These are phyloP conservation scores for Zosterops lateralis DNA, from an alignment of 2,113 vertebrate species.

Conservation along the genomic window DNA sequence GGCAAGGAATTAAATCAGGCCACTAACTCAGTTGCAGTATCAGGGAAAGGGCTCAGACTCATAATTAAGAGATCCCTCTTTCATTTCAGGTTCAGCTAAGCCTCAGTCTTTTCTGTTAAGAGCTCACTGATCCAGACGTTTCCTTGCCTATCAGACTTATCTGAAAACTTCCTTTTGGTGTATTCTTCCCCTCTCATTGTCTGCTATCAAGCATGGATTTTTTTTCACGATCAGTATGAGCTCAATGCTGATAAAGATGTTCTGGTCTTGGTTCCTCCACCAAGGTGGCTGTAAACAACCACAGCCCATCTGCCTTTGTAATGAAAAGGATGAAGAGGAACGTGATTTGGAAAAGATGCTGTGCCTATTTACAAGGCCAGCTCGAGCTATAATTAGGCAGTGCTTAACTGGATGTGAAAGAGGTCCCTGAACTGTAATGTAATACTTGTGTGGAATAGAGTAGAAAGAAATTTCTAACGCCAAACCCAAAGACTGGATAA, in stretches of 20 bases:
- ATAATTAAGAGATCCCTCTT: neutral
- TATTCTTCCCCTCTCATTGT: neutral
- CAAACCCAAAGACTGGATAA: neutral
- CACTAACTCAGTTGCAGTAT: neutral
- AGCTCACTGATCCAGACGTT: neutral
- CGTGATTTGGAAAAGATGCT: neutral
- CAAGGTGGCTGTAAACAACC: neutral
- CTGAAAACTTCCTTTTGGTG: neutral
- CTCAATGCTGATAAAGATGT: neutral
- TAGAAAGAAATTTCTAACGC: neutral
- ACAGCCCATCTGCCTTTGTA: neutral
- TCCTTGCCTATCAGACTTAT: neutral
- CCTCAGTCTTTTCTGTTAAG: neutral
- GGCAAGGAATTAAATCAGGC: neutral
- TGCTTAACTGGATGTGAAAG: neutral
- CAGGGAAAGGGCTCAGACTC: neutral
- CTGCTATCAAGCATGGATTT: neutral
- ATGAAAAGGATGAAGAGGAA: neutral
- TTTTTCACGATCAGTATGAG: neutral
- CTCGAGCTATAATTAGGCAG: neutral
- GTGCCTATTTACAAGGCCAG: slow-evolving; percentile 5
- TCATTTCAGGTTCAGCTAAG: neutral
- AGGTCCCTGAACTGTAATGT: slow-evolving; percentile 9
- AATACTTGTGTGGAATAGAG: neutral
- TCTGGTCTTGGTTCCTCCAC: neutral